A percentile compares a stretch with the other conserved stretches of the same genome.
Conservation (phyloP, 1,140 invertebrate genomes). For the Formica exsecta region DNA sequence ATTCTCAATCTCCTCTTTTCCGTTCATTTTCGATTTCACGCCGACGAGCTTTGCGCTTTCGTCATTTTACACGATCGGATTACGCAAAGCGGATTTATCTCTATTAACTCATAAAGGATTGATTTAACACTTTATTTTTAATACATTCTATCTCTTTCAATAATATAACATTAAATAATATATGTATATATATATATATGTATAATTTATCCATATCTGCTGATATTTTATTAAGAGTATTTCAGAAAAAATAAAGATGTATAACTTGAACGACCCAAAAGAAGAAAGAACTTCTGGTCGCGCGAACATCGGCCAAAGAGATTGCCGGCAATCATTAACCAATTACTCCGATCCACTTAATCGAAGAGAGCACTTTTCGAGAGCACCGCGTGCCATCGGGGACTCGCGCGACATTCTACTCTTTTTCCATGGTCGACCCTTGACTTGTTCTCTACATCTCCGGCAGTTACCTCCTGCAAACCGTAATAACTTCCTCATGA, state of each 20-base stretch:
- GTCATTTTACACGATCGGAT: constrained; percentile 9
- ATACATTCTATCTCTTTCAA: not conserved
- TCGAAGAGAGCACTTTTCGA: constrained; percentile 42
- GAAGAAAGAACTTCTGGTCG: constrained; percentile 27
- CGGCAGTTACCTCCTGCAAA: constrained; percentile 62
- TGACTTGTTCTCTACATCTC: constrained; percentile 36
- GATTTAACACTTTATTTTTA: not conserved
- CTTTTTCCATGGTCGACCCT: constrained; percentile 60
- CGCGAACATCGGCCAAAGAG: not conserved
- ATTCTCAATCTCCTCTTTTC: not conserved
- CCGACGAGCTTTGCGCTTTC: not conserved
- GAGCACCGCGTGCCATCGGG: constrained; percentile 53
- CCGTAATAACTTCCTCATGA: constrained; percentile 80
- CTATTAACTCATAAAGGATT: not conserved
- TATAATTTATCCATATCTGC: not conserved
- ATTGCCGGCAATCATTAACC: constrained; percentile 68
- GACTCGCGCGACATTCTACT: constrained; percentile 65
- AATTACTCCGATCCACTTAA: constrained; percentile 68
- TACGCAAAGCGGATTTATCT: not conserved
- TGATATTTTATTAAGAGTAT: not conserved
- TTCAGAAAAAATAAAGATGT: not conserved
- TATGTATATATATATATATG: not conserved
- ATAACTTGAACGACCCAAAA: not conserved
- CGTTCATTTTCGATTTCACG: constrained; percentile 15
- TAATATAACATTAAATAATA: not conserved